phyloP scores from a whole-genome alignment of 2,888 invertebrate species.

The Eristalis arbustorum region DNA sequence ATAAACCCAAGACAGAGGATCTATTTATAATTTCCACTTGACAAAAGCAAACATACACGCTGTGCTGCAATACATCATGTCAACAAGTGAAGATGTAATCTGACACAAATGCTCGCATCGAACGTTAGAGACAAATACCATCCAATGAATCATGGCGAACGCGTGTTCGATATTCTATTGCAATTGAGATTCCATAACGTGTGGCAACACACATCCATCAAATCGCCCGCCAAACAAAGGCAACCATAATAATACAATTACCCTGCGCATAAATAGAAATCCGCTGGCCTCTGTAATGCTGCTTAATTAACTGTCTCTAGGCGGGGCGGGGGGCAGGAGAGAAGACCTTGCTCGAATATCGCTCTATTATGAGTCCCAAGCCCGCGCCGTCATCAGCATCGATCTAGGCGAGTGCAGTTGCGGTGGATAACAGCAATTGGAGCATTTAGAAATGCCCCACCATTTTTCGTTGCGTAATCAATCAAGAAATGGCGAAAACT shows the following conservation, averaged over 20 bases:
- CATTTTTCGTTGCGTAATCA: slow-evolving; percentile 52
- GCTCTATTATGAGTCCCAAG: background rate
- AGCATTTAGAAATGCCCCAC: slow-evolving; percentile 32
- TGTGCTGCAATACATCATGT: slow-evolving; percentile 41
- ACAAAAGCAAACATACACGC: slow-evolving; percentile 3
- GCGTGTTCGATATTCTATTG: background rate
- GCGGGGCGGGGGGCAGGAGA: slow-evolving; percentile 3
- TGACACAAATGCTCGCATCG: background rate
- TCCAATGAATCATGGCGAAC: background rate
- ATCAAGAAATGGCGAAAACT: slow-evolving; percentile 58
- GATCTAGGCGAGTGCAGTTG: background rate
- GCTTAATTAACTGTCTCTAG: slow-evolving; percentile 50
- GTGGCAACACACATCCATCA: slow-evolving; percentile 11
- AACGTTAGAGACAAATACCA: background rate
- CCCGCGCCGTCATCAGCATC: slow-evolving; percentile 12
- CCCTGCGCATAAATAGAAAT: slow-evolving; percentile 26
- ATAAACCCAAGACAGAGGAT: slow-evolving; percentile 28
- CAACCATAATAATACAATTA: slow-evolving; percentile 22
- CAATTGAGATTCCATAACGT: slow-evolving; percentile 27
- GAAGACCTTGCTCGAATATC: slow-evolving; percentile 47
- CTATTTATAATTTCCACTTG: slow-evolving; percentile 24
- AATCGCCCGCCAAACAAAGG: slow-evolving; percentile 16
- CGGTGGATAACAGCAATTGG: slow-evolving; percentile 21
- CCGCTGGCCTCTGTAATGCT: slow-evolving; percentile 62
- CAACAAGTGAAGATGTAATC: slow-evolving; percentile 6